Percentiles rank a stretch among this genome's conserved stretches.
Evolutionary conservation across 2,888 invertebrate genomes (phyloP).

Genomic region (Agrotis exclamationis): DNA sequence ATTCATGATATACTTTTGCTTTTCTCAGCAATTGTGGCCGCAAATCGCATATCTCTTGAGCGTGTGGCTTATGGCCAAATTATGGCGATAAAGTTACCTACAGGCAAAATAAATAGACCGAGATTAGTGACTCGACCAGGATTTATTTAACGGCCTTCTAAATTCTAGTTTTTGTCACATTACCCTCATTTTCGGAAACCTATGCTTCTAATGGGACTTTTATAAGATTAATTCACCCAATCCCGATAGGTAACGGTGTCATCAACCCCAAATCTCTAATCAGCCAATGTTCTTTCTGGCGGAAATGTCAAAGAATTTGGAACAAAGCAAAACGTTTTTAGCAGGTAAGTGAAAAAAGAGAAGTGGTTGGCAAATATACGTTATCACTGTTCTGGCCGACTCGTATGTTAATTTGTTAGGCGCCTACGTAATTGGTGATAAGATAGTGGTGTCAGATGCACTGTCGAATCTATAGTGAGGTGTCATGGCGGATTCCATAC

Average conservation of each 20-base stretch:
- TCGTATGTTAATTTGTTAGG: slow-evolving; percentile 58
- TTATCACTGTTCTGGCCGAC: slow-evolving; percentile 46
- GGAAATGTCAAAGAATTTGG: slow-evolving; percentile 17
- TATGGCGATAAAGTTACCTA: no score
- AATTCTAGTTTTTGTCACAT: not conserved
- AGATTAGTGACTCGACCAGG: not conserved
- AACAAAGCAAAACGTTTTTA: slow-evolving; percentile 39
- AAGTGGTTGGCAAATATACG: slow-evolving; percentile 53
- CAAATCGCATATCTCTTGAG: no score
- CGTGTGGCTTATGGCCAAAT: no score
- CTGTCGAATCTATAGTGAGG: slow-evolving; percentile 43
- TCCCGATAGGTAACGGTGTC: not conserved
- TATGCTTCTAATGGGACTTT: not conserved
- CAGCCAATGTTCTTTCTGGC: not conserved
- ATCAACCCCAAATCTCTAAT: slow-evolving; percentile 11
- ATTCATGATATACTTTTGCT: no score
- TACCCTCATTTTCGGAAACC: not conserved
- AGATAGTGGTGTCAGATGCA: slow-evolving; percentile 55
- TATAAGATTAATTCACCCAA: slow-evolving; percentile 1
- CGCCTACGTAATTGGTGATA: slow-evolving; percentile 52
- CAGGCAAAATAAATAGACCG: no score
- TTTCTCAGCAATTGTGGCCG: no score
- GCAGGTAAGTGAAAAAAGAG: slow-evolving; percentile 41
- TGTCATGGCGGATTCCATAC: slow-evolving; percentile 51
- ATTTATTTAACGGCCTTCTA: not conserved